Evolutionary conservation across 2,888 invertebrate genomes (phyloP), one percentile per base, ranked within the genome.

Genomic region (Glyphotaelius pellucidus): DNA sequence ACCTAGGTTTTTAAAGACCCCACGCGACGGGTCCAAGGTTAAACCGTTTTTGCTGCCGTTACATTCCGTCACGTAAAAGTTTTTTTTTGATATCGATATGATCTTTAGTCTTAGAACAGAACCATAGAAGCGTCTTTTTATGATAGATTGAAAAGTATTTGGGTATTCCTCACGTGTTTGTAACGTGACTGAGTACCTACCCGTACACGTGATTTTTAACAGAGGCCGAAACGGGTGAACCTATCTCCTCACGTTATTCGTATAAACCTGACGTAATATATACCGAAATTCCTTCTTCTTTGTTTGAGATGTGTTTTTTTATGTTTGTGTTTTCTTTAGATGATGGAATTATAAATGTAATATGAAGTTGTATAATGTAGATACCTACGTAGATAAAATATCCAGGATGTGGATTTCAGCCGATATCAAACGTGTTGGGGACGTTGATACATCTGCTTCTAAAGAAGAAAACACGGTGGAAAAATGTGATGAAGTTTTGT

Each of bases 161-260:
- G n/a, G 25, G 67, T 67, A 67, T 67, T 67, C 67, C 67, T 67
- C 67, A 67, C 67, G 67, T 67, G 67, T n/a, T 67, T 67, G 67
- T 67, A 67, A 67, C 67, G 67, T 67, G 67, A 67, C 67, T 67
- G 67, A 67, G 67, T 67, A 67, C 67, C n/a, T 67, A 67, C 67
- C 67, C 67, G 67, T 67, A 67, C 67, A 67, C 67, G 67, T 67
- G 67, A 67, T 67, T 67, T 67, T 67, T 67, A 67, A 67, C 67
- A 25, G 25, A 67, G 67, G 67, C 67, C 9, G 67, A 67, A 67
- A 67, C 67, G 25, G 67, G 67, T 67, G 67, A 67, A 67, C 67
- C 67, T 67, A 67, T 38, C 47, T 47, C 14, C 67, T 67, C 67
- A 67, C 67, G 67, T 67, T 67, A 67, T 67, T 7, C 67, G 25